A percentile compares a stretch with the other conserved stretches of the same genome.
phyloP scores from a whole-genome alignment of 2,113 vertebrate genomes.

The Noturus placidus region DNA sequence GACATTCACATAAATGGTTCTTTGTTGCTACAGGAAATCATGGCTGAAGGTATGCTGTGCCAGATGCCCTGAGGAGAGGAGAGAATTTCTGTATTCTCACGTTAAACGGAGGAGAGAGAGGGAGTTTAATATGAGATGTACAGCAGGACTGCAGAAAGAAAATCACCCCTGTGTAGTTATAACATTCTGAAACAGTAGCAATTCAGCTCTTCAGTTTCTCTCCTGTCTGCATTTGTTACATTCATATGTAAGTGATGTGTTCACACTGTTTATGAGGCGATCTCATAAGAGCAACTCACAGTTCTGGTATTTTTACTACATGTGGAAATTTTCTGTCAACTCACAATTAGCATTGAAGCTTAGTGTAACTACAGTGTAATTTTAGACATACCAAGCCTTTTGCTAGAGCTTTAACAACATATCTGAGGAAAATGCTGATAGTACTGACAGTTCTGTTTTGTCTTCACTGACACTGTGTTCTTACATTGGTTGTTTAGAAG shows the following conservation, averaged over 20 bases:
- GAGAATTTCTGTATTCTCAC: constrained; percentile 48
- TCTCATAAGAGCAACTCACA: background rate
- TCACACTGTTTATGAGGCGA: background rate
- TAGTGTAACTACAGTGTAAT: background rate
- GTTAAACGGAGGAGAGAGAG: constrained; percentile 18
- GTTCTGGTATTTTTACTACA: background rate
- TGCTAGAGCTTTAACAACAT: background rate
- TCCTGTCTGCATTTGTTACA: background rate
- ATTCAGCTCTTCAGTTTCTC: background rate
- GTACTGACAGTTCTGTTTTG: background rate
- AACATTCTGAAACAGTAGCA: constrained; percentile 8
- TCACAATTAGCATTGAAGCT: background rate
- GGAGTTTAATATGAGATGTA: constrained; percentile 28
- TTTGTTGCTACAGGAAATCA: constrained; percentile 55
- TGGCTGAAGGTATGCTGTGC: constrained; percentile 48
- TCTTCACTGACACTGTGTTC: background rate
- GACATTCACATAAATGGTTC: constrained; percentile 15
- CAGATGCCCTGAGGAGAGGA: constrained; percentile 45
- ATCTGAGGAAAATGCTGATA: background rate
- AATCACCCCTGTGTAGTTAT: constrained; percentile 7
- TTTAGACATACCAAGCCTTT: background rate
- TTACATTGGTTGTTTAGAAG: background rate
- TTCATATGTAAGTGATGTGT: background rate
- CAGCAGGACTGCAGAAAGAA: constrained; percentile 4
- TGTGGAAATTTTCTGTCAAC: background rate